A percentile compares a stretch with the other conserved stretches of the same genome.
phyloP scores from a whole-genome alignment of 2,888 invertebrate species.

The Agrotis ipsilon region DNA sequence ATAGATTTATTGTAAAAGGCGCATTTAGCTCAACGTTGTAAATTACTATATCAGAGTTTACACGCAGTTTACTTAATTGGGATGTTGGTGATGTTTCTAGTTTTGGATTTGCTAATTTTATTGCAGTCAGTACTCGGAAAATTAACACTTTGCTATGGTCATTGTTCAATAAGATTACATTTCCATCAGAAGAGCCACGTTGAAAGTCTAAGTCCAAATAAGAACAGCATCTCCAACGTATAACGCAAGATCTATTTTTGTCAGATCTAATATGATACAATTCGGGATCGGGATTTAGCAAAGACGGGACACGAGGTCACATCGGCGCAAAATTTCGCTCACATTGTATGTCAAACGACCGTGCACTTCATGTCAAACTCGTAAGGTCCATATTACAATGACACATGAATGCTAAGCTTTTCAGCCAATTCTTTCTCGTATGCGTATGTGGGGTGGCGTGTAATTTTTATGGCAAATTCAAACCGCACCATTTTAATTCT shows the following conservation, averaged over 20 bases:
- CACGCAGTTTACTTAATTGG: slow-evolving; percentile 37
- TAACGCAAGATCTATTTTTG: slow-evolving; percentile 51
- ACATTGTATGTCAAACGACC: slow-evolving; percentile 38
- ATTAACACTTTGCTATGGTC: slow-evolving; percentile 14
- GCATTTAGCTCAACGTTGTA: slow-evolving; percentile 40
- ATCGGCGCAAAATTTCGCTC: slow-evolving; percentile 50
- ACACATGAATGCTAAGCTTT: slow-evolving; percentile 30
- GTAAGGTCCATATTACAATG: slow-evolving; percentile 54
- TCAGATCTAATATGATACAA: slow-evolving; percentile 64
- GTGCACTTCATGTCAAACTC: slow-evolving; percentile 38
- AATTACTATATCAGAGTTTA: slow-evolving; percentile 43
- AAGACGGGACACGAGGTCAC: slow-evolving; percentile 56
- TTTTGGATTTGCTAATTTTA: slow-evolving; percentile 13
- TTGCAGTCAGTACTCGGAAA: slow-evolving; percentile 5
- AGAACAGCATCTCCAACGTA: slow-evolving; percentile 32
- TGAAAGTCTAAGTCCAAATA: slow-evolving; percentile 29
- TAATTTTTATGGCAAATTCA: slow-evolving; percentile 55
- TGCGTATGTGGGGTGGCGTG: slow-evolving; percentile 27
- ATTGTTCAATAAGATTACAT: slow-evolving; percentile 25
- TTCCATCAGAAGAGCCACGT: slow-evolving; percentile 23
- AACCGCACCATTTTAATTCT: slow-evolving; percentile 57
- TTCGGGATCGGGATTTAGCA: slow-evolving; percentile 61
- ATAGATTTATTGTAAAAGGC: slow-evolving; percentile 62
- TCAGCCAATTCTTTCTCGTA: slow-evolving; percentile 39
- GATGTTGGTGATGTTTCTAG: slow-evolving; percentile 12